Base-by-base conservation (phyloP, 2,888 invertebrate genomes). In the Aleiodes testaceus region DNA sequence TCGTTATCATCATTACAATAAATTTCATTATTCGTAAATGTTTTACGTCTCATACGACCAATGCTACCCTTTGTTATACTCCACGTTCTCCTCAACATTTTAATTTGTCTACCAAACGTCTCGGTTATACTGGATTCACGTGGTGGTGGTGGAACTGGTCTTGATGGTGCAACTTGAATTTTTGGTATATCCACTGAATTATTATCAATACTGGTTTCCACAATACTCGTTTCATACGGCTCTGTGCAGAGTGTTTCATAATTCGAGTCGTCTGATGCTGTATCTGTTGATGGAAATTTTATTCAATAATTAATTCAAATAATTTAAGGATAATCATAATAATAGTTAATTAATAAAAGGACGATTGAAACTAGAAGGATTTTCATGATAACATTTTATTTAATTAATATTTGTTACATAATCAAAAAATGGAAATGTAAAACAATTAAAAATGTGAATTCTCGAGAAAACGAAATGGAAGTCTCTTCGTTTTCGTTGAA, bases 21-120 rank as follows among this genome's bases (percentile, higher is more conserved):
- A 20, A 73, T 75, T 4, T 77, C 79, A 5, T 72, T 76, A n/a
- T 67, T 69, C 12, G 72, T 75, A 12, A 81, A 80, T 3, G 83
- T 80, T 68, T 82, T 81, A 16, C 82, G 76, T 12, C 84, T 74
- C 66, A 86, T 86, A 0, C 84, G 80, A 3, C 84, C 85, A 2
- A 87, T 75, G 36, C 85, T 86, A 2, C 84, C 86, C 70, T 87
- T 87, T 14, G 87, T 87, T 50, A 87, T 84, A 72, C 85, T 87
- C 86, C 86, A 87, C 0, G 85, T 86, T 52, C 86, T 78, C 5
- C 84, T 77, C 0, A 87, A 74, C 76, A 87, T 83, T 65, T 84
- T 86, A 76, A 87, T 85, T 52, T 81, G 78, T n/a, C 79, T 80
- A 2, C 85, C 85, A 3, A 87, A 73, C 2, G 81, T 84, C 42